phyloP scores from a whole-genome alignment of 2,797 vertebrate species.

The Diplodus puntazzo region DNA sequence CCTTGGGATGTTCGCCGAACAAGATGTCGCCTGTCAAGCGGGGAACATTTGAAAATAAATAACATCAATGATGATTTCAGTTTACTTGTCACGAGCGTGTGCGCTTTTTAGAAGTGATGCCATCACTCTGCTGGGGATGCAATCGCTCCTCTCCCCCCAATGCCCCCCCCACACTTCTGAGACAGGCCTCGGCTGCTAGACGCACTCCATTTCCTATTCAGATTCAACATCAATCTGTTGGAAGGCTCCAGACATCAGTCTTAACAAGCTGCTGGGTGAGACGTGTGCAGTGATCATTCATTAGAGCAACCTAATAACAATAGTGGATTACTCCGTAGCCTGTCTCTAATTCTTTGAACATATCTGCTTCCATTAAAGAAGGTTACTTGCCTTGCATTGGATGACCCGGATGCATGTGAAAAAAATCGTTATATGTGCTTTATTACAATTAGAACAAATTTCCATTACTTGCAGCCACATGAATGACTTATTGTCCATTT shows the following conservation, averaged over 20 bases:
- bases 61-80: slow-evolving; percentile 90
- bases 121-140: slow-evolving; percentile 83
- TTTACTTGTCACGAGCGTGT: slow-evolving; percentile 87
- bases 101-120: slow-evolving; percentile 85
- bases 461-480: slow-evolving; percentile 11
- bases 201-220: slow-evolving; percentile 81
- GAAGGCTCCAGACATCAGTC: slow-evolving; percentile 74
- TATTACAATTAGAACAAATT: slow-evolving; percentile 24
- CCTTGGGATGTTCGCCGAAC: slow-evolving; percentile 85
- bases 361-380: slow-evolving; percentile 33
- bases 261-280: slow-evolving; percentile 74
- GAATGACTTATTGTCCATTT: slow-evolving; percentile 10
- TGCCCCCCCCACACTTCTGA: slow-evolving; percentile 54
- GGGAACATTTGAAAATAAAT: slow-evolving; percentile 89
- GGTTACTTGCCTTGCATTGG: slow-evolving; percentile 16
- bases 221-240: slow-evolving; percentile 78
- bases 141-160: slow-evolving; percentile 57
- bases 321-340: slow-evolving; percentile 28
- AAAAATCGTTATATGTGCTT: not conserved
- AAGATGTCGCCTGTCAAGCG: slow-evolving; percentile 90
- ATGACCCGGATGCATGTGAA: slow-evolving; percentile 9
- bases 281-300: slow-evolving; percentile 71
- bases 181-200: slow-evolving; percentile 75
- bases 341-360: slow-evolving; percentile 45
- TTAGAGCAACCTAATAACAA: slow-evolving; percentile 62